A percentile compares a stretch with the other conserved stretches of the same genome.
Evolutionary conservation across 1,140 invertebrate species (phyloP).

Genomic region (Onthophagus taurus): DNA sequence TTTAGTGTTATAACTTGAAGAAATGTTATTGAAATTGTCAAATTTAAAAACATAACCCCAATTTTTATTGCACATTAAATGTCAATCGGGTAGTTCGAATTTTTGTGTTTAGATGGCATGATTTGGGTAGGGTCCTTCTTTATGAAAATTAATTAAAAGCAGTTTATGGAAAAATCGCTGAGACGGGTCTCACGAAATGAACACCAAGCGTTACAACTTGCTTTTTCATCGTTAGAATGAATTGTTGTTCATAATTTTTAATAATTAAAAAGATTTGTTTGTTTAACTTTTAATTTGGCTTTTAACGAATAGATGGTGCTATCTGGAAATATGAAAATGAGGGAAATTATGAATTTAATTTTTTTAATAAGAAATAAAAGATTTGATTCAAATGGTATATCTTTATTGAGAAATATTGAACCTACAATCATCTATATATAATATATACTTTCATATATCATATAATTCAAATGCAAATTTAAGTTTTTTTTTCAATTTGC

Average conservation of each 20-base stretch:
- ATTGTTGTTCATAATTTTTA: conserved; percentile 60
- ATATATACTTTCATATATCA: too few relatives aligned
- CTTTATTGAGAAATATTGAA: conserved; percentile 28
- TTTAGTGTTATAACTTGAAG: conserved; percentile 9
- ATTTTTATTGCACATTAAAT: too few relatives aligned
- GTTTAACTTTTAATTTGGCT: too few relatives aligned
- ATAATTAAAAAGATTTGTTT: too few relatives aligned
- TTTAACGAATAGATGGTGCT: not conserved
- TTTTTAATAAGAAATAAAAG: too few relatives aligned
- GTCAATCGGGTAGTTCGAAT: too few relatives aligned
- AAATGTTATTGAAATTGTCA: too few relatives aligned
- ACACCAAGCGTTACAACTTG: conserved; percentile 86
- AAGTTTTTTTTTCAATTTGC: conserved; percentile 23
- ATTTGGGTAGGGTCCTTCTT: too few relatives aligned
- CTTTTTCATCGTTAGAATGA: conserved; percentile 79
- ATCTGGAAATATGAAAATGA: conserved; percentile 3
- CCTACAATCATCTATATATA: conserved; percentile 21
- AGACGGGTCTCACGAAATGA: conserved; percentile 89
- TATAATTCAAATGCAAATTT: conserved; percentile 22
- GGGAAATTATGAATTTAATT: too few relatives aligned
- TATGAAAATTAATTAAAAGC: too few relatives aligned
- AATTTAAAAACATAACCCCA: conserved; percentile 13
- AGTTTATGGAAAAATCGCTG: too few relatives aligned
- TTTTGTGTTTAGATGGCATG: too few relatives aligned
- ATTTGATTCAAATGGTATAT: conserved; percentile 18